Evolutionary conservation across 2,797 vertebrate genomes (phyloP).

Genomic region (Callimico goeldii): DNA sequence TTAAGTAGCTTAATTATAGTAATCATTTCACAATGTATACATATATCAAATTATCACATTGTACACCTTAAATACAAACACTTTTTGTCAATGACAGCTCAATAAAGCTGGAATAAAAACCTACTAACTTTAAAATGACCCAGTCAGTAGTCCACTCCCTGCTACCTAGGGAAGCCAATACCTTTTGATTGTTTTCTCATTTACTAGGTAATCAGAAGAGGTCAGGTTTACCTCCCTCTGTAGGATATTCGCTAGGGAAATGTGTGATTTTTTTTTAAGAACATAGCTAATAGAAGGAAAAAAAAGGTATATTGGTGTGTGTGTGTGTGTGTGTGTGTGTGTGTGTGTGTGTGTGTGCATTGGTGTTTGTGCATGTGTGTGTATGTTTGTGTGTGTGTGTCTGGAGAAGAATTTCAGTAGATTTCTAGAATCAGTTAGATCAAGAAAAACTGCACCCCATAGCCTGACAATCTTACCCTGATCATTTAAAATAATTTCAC

Average conservation of each 20-base stretch:
- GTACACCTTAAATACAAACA: neutral
- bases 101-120: neutral
- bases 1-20: neutral
- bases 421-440: neutral
- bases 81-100: neutral
- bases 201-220: neutral
- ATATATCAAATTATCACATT: no score
- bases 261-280: neutral
- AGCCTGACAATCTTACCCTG: neutral
- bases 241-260: neutral
- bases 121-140: neutral
- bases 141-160: neutral
- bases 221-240: neutral
- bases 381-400: neutral
- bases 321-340: neutral
- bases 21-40: neutral
- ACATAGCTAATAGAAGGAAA: neutral
- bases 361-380: no score
- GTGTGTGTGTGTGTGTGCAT: neutral
- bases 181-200: neutral
- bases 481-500: constrained; percentile 18
- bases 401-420: neutral
- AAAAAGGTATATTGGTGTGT: no score
- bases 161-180: neutral
- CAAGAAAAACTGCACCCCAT: neutral